Percentiles rank a stretch among this genome's conserved stretches.
phyloP scores from a whole-genome alignment of 2,888 invertebrate genomes.

The Meta bourneti region DNA sequence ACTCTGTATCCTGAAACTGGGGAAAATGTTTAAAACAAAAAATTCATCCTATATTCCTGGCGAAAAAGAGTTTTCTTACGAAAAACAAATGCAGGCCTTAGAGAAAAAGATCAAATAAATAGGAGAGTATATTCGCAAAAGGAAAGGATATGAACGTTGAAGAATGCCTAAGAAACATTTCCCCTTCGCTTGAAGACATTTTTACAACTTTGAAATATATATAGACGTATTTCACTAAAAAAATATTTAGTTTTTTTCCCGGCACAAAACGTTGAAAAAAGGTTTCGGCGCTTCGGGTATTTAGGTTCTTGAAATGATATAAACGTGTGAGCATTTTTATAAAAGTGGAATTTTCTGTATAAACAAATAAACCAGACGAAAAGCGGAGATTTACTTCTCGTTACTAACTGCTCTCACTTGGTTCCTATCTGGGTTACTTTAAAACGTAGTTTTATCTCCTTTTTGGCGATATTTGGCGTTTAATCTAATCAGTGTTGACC shows the following conservation, averaged over 20 bases:
- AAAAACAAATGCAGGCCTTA: not conserved
- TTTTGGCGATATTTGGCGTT: no score
- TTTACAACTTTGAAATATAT: not conserved
- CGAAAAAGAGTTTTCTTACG: not conserved
- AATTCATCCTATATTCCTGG: not conserved
- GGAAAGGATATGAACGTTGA: not conserved
- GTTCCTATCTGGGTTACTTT: no score
- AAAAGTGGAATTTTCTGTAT: no score
- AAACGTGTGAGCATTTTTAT: no score
- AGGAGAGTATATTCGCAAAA: not conserved
- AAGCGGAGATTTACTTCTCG: no score
- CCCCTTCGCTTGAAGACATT: not conserved
- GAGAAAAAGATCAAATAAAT: not conserved
- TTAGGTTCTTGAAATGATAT: no score
- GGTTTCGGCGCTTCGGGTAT: no score
- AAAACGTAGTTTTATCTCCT: no score
- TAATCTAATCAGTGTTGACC: no score
- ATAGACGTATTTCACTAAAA: not conserved
- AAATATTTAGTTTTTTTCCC: not conserved
- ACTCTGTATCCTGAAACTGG: not conserved
- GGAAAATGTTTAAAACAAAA: not conserved
- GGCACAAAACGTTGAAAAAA: no score
- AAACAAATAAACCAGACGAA: no score
- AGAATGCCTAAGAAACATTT: not conserved
- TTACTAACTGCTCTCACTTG: no score